Conservation (phyloP, 1,140 invertebrate species). For the Ips typographus region DNA sequence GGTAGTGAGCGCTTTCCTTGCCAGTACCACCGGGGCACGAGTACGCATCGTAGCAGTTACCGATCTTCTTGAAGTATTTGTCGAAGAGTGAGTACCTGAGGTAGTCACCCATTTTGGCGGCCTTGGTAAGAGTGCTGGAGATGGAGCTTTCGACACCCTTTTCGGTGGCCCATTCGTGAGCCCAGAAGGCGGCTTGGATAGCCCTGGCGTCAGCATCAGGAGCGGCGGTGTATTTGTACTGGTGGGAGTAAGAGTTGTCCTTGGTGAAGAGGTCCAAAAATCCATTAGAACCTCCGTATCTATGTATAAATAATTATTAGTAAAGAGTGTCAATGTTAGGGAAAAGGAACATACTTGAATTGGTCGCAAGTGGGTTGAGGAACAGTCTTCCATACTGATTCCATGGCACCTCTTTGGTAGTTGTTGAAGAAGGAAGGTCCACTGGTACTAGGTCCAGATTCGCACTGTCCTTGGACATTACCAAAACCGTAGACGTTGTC, state of each 20-base stretch:
- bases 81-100: slow-evolving; percentile 36
- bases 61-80: slow-evolving; percentile 41
- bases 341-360: slow-evolving; percentile 23
- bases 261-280: slow-evolving; percentile 37
- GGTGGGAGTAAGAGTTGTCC: slow-evolving; percentile 34
- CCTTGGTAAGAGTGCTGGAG: slow-evolving; percentile 25
- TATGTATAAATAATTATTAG: neutral
- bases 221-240: slow-evolving; percentile 38
- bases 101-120: slow-evolving; percentile 37
- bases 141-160: slow-evolving; percentile 15
- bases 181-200: slow-evolving; percentile 38
- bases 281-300: slow-evolving; percentile 36
- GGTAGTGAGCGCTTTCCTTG: slow-evolving; percentile 39
- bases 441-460: slow-evolving; percentile 24
- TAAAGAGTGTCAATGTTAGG: neutral
- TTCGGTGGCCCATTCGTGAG: slow-evolving; percentile 32
- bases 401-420: slow-evolving; percentile 36
- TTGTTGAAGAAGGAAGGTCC: slow-evolving; percentile 37
- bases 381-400: slow-evolving; percentile 39
- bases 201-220: slow-evolving; percentile 38
- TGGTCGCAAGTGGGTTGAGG: slow-evolving; percentile 37
- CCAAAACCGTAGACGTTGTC: slow-evolving; percentile 39
- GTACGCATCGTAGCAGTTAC: slow-evolving; percentile 31
- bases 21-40: slow-evolving; percentile 30
- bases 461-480: slow-evolving; percentile 35